These are phyloP conservation scores for Glaucomys volans DNA, from an alignment of 2,113 vertebrate genomes.

Conservation along the genomic window DNA sequence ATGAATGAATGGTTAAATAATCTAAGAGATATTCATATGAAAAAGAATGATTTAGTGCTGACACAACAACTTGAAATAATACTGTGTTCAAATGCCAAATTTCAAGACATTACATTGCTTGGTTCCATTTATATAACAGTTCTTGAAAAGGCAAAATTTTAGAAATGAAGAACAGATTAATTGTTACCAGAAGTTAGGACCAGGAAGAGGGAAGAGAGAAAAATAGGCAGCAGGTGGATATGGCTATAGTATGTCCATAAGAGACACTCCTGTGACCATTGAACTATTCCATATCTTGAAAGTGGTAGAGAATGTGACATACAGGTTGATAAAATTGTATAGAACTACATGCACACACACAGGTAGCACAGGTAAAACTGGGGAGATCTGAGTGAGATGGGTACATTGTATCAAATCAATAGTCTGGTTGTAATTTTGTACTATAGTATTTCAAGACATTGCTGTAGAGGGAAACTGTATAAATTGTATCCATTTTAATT, in stretches of 20 bases:
- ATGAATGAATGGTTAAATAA: not conserved
- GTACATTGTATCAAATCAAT: not conserved
- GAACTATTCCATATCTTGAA: not conserved
- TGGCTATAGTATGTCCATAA: not conserved
- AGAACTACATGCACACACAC: not conserved
- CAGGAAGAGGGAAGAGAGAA: not conserved
- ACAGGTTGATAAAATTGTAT: not conserved
- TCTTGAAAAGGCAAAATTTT: not conserved
- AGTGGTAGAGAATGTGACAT: not conserved
- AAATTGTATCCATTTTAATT: not conserved
- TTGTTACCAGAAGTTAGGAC: not conserved
- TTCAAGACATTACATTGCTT: not conserved
- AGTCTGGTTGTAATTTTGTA: not conserved
- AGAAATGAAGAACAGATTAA: not conserved
- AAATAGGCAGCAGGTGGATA: not conserved
- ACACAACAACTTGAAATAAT: not conserved
- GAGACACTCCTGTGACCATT: not conserved
- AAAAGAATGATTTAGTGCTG: not conserved
- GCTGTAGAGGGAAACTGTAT: not conserved
- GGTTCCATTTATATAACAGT: not conserved
- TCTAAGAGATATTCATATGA: not conserved
- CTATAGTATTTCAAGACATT: not conserved
- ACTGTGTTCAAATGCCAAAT: not conserved
- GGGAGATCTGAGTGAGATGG: not conserved
- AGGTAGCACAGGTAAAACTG: not conserved